A percentile compares a stretch with the other conserved stretches of the same genome.
These are phyloP conservation scores for Synanthedon myopaeformis DNA, from an alignment of 2,888 invertebrate genomes.

Conservation along the genomic window DNA sequence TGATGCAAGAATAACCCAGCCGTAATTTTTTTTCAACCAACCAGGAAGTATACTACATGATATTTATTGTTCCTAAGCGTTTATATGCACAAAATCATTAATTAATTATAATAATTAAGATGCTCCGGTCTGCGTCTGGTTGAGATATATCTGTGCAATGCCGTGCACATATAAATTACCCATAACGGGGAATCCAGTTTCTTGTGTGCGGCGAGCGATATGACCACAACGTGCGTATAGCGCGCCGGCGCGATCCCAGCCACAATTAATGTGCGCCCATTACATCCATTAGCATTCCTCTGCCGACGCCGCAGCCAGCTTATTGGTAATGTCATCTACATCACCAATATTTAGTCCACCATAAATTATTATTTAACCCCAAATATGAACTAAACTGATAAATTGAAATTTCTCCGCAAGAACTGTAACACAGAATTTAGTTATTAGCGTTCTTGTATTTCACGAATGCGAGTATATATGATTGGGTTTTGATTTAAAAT, in stretches of 20 bases:
- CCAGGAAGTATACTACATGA: no score
- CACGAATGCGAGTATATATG: no score
- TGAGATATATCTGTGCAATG: conserved; percentile 11
- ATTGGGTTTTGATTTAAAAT: no score
- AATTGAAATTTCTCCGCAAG: conserved; percentile 16
- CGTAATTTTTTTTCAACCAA: background rate
- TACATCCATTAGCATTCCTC: conserved; percentile 47
- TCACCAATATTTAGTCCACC: conserved; percentile 32
- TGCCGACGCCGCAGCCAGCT: conserved; percentile 24
- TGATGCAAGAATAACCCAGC: background rate
- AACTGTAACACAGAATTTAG: no score
- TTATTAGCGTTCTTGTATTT: no score
- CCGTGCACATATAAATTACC: conserved; percentile 3
- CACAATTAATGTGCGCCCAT: conserved; percentile 43
- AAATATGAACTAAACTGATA: conserved; percentile 15
- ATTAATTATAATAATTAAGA: conserved; percentile 7
- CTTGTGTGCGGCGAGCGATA: conserved; percentile 11
- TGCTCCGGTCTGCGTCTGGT: conserved; percentile 9
- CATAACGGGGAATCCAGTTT: conserved; percentile 1
- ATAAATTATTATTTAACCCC: conserved; percentile 30
- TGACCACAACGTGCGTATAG: conserved; percentile 19
- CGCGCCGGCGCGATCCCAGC: conserved; percentile 11
- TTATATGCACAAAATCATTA: no score
- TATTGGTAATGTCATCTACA: conserved; percentile 43
- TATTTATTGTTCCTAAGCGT: no score